Percentiles rank a stretch among this genome's conserved stretches.
Conservation (phyloP, 2,888 invertebrate genomes). For the Drosophila kuntzei region DNA sequence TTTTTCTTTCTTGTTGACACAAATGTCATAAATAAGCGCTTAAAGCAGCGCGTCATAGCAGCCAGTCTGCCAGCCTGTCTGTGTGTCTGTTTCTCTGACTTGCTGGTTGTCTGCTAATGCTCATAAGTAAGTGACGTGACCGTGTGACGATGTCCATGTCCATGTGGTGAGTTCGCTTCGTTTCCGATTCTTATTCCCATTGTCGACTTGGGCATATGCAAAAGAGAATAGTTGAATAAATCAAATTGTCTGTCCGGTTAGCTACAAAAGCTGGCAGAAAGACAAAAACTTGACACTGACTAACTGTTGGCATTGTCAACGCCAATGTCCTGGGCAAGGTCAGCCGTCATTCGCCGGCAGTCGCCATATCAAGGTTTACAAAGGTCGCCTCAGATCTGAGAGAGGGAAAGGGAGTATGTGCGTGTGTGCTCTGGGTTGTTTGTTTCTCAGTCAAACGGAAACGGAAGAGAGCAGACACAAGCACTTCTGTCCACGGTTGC, state of each 20-base stretch:
- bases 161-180: conserved; percentile 7
- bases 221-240: conserved; percentile 60
- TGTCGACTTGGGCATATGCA: conserved; percentile 57
- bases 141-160: conserved; percentile 17
- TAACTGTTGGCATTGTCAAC: conserved; percentile 51
- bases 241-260: conserved; percentile 39
- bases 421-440: not conserved
- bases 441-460: conserved; percentile 2
- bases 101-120: conserved; percentile 35
- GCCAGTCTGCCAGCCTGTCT: conserved; percentile 10
- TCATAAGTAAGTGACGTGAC: conserved; percentile 43
- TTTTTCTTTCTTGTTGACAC: conserved; percentile 7
- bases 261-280: conserved; percentile 38
- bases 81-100: conserved; percentile 16
- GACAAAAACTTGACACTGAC: conserved; percentile 64
- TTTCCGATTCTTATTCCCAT: conserved; percentile 20
- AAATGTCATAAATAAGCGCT: conserved; percentile 64
- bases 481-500: conserved; percentile 17
- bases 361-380: conserved; percentile 1
- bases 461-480: conserved; percentile 1
- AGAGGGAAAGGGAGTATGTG: not conserved
- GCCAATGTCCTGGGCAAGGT: conserved; percentile 32
- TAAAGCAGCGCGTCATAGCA: conserved; percentile 32
- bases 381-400: conserved; percentile 20
- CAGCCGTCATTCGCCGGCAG: conserved; percentile 23